These are phyloP conservation scores for Cebidichthys violaceus DNA, from an alignment of 2,113 vertebrate species.

Conservation along the genomic window DNA sequence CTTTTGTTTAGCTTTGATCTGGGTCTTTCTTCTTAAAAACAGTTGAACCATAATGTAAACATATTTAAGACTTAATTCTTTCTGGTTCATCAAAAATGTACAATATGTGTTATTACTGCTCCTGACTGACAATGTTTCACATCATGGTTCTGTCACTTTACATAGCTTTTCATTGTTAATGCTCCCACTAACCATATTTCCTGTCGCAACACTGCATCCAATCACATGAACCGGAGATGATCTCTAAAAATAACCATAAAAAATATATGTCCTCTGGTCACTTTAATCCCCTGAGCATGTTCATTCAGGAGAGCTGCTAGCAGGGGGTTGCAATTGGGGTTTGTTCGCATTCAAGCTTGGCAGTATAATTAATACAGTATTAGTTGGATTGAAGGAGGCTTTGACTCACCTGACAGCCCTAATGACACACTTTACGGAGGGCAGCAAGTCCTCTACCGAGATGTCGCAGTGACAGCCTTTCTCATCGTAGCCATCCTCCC, in stretches of 20 bases:
- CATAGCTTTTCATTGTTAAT: not conserved
- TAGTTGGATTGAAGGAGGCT: not conserved
- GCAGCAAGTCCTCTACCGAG: conserved; percentile 93
- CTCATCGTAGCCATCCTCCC: conserved; percentile 92
- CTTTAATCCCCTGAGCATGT: conserved; percentile 27
- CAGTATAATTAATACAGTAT: not conserved
- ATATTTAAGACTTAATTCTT: too few species aligned
- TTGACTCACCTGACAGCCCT: conserved; percentile 92
- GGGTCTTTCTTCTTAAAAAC: too few species aligned
- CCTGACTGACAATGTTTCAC: not conserved
- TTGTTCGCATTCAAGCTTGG: conserved; percentile 7
- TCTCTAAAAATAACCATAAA: conserved; percentile 29
- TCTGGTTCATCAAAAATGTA: not conserved
- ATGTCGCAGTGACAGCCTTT: conserved; percentile 97
- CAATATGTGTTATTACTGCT: not conserved
- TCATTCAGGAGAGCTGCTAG: conserved; percentile 21
- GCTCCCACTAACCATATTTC: conserved; percentile 6
- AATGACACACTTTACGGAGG: conserved; percentile 94
- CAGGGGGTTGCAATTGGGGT: conserved; percentile 14
- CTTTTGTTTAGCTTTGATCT: not conserved
- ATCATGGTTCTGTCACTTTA: not conserved
- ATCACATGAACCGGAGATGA: conserved; percentile 21
- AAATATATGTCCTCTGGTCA: conserved; percentile 7
- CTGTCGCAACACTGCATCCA: conserved; percentile 20
- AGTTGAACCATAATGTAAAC: too few species aligned